These are phyloP conservation scores for Chunga burmeisteri DNA, from an alignment of 2,113 vertebrate genomes.

Conservation along the genomic window DNA sequence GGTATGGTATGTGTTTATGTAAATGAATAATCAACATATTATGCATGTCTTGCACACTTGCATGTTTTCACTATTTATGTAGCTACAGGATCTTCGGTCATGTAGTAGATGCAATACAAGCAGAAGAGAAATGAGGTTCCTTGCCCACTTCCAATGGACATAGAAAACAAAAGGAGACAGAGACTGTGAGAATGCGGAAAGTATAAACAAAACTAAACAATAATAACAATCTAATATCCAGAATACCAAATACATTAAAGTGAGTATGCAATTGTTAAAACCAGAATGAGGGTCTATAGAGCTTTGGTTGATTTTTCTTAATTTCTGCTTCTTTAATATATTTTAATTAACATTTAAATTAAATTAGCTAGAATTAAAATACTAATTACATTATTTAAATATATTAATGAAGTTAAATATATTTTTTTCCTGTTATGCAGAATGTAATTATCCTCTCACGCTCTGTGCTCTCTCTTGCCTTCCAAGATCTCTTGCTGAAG, in stretches of 20 bases:
- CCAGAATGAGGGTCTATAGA: neutral
- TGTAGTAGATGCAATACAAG: neutral
- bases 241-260: neutral
- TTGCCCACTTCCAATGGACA: neutral
- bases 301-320: neutral
- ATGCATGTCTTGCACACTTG: neutral
- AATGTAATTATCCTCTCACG: neutral
- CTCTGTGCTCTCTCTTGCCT: neutral
- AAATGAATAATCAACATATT: neutral
- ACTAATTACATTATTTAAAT: neutral
- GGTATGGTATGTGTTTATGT: neutral
- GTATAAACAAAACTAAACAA: neutral
- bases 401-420: neutral
- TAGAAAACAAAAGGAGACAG: neutral
- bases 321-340: neutral
- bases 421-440: neutral
- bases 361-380: neutral
- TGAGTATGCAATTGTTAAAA: neutral
- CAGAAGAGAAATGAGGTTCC: neutral
- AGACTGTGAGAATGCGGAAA: neutral
- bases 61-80: neutral
- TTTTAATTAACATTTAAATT: neutral
- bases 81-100: neutral
- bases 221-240: neutral
- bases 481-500: neutral